phyloP scores from a whole-genome alignment of 1,140 invertebrate genomes.

The Cotesia chilonis region DNA sequence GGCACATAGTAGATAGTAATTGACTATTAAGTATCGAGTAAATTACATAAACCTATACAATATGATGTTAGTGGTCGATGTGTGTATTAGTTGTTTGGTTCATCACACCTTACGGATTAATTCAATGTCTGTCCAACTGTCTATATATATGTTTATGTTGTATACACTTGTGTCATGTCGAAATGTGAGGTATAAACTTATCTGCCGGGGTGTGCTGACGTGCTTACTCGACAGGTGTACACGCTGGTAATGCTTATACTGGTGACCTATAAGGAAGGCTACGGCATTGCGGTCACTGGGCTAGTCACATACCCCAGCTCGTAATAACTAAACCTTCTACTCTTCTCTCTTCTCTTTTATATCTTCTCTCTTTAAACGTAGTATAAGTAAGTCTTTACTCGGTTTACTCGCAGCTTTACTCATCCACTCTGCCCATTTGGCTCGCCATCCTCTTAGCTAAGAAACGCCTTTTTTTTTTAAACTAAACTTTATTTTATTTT shows the following conservation, averaged over 20 bases:
- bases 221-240: slow-evolving; percentile 29
- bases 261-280: slow-evolving; percentile 24
- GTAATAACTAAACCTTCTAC: not conserved
- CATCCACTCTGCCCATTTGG: not conserved
- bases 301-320: slow-evolving; percentile 5
- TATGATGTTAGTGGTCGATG: not conserved
- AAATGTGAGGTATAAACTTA: slow-evolving; percentile 20
- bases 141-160: not conserved
- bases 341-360: not conserved
- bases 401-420: not conserved
- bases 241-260: not conserved
- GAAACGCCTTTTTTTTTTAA: too few relatives aligned
- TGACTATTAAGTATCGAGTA: too few relatives aligned
- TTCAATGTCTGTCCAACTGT: not conserved
- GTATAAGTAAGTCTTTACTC: not conserved
- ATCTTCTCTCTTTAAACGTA: slow-evolving; percentile 1
- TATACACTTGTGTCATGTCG: slow-evolving; percentile 1
- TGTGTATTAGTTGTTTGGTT: not conserved
- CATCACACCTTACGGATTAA: not conserved
- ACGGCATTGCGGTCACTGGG: slow-evolving; percentile 38
- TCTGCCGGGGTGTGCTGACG: slow-evolving; percentile 16
- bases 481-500: too few relatives aligned
- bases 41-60: not conserved
- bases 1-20: too few relatives aligned
- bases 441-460: not conserved